Base-by-base conservation (phyloP, 1,140 invertebrate genomes). In the Leptinotarsa defecta region DNA sequence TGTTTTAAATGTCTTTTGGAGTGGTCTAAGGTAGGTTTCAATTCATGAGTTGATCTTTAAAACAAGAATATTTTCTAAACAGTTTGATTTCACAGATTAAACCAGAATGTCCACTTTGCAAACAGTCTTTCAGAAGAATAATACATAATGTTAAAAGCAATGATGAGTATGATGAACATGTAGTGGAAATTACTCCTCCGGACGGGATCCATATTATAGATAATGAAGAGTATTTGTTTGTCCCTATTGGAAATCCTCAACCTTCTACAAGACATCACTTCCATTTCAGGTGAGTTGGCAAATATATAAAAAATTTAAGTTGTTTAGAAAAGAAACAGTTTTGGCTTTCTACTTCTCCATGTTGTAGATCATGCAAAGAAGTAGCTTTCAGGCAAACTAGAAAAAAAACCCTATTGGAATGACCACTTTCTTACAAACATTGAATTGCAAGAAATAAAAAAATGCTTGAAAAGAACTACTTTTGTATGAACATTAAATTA, bases 51-150 rank as follows among this genome's bases (percentile, higher is more conserved):
- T 57, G 15, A 17, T 57, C 17, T 57, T 57, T 0, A 19, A 57
- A 57, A 57, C 13, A 57, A 57, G 52, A 57, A 34, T 15, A 11
- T 6, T 43, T 62, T 43, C 6, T 48, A 69, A 48, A 62, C 19
- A 49, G 8, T 68, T 62, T 20, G 15, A 13, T 27, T 20, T 80
- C 78, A 19, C 82, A 91, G 90, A 92, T 97, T 11, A 97, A 98
- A 86, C 90, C 95, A 15, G 96, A 95, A 83, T 98, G 97, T 86
- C 97, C 97, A 4, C 86, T 98, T 0, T 98, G 97, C 86, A 98
- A 98, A 81, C 94, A 96, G 83, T 89, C 90, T 5, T 98, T 98
- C 84, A 94, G 91, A 79, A 94, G 92, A 5, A 98, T 98, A 52
- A 95, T 97, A 78, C 95, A 97, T 84, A 97, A 96, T 90, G 93